phyloP scores from a whole-genome alignment of 2,888 invertebrate genomes.

The Dioctria rufipes region DNA sequence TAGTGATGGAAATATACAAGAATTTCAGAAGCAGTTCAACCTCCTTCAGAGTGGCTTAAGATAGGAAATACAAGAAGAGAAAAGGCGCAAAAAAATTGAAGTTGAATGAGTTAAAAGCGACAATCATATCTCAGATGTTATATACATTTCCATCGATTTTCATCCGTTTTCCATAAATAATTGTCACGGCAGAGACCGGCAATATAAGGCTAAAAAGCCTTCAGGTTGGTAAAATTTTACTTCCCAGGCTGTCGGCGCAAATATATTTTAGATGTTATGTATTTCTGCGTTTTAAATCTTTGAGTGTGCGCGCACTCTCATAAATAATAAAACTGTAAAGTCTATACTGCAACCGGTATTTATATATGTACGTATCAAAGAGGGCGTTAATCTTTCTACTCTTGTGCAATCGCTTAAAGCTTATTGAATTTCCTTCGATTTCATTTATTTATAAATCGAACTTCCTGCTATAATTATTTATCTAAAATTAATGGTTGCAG shows the following conservation, averaged over 20 bases:
- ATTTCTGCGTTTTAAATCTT: constrained; percentile 18
- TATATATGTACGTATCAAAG: not conserved
- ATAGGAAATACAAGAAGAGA: not conserved
- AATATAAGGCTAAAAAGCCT: not conserved
- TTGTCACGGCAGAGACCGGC: not conserved
- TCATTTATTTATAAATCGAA: not conserved
- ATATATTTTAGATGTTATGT: not conserved
- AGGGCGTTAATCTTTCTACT: not conserved
- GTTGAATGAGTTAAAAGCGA: constrained; percentile 11
- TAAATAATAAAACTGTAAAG: constrained; percentile 14
- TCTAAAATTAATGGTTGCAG: not conserved
- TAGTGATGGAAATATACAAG: not conserved
- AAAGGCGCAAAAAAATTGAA: constrained; percentile 11
- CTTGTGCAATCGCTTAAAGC: not conserved
- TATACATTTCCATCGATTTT: not conserved
- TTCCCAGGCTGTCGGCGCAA: constrained; percentile 22
- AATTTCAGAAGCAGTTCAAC: not conserved
- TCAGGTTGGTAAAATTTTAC: not conserved
- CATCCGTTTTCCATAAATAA: constrained; percentile 39
- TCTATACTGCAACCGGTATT: not conserved
- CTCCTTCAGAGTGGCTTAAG: not conserved
- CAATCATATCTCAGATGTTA: not conserved
- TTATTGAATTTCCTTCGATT: constrained; percentile 9
- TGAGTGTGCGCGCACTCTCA: not conserved
- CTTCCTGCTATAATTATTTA: not conserved